Base-by-base conservation (phyloP, 2,113 vertebrate genomes). In the Callipepla californica region DNA sequence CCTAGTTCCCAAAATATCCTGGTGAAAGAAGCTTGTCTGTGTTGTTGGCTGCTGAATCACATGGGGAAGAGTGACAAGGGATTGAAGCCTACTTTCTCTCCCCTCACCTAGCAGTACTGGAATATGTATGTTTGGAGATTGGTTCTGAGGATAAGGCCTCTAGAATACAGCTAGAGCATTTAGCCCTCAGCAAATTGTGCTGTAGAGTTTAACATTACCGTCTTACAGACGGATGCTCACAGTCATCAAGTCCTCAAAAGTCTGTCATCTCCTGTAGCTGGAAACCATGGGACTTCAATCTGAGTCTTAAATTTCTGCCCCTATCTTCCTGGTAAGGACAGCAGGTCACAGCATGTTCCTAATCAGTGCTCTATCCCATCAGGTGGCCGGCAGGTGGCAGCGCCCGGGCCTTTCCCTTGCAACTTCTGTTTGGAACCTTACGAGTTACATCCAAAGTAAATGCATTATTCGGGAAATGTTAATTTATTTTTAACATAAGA, bases 301-400 rank as follows among this genome's bases (percentile, higher is more conserved):
- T 45, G 11, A 36, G 0, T 62, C 67, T 55, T 32, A 16, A 18
- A 8, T 44, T 81, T 87, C 53, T 85, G 53, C n/a, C 86, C 58
- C 4, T 11, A 47, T 10, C 36, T 67, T 77, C 7, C 25, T 42
- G 67, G 34, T 69, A 87, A 42, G 23, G 10, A 7, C 11, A 2
- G 2, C 3, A 38, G 4, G 13, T 45, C 69, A 0, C 1, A 58
- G 7, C 40, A 59, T 50, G 30, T 1, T 9, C 67, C 69, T 74
- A 32, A 42, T 10, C 30, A 19, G 1, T 8, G 53, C 28, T 55
- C 59, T 34, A 32, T 45, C 15, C 4, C 3, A 45, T 28, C 30
- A 6, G 42, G 22, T 9, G 40, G 4, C 6, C 65, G 3, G 1
- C 34, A 76, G 72, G 38, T 81, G 78, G 48, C 47, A 89, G 19